Conservation (phyloP, 2,113 vertebrate species). For the Pteruthius melanotis region DNA sequence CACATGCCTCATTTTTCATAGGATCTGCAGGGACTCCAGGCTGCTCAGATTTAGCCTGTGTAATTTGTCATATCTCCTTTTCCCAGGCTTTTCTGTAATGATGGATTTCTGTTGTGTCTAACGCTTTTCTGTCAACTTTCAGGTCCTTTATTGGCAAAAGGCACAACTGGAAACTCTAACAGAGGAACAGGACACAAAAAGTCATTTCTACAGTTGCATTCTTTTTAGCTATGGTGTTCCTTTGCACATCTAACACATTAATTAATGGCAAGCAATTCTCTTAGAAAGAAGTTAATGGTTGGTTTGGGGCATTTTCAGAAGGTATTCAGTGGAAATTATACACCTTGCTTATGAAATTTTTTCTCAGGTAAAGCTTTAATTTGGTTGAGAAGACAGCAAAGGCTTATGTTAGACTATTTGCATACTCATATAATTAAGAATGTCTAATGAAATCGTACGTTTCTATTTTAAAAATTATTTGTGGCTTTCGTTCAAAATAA, state of each 20-base stretch:
- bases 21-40: neutral
- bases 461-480: neutral
- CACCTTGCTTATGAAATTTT: neutral
- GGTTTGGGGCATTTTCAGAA: neutral
- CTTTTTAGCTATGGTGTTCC: neutral
- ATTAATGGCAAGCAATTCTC: neutral
- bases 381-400: neutral
- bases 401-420: neutral
- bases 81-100: conserved; percentile 21
- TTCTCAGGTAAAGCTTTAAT: neutral
- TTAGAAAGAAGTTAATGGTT: neutral
- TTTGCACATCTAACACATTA: neutral
- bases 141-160: conserved; percentile 11
- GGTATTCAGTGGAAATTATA: neutral
- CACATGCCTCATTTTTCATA: neutral
- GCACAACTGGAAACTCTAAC: conserved; percentile 7
- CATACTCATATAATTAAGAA: neutral
- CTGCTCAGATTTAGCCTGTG: neutral
- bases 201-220: neutral
- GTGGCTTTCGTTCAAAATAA: neutral
- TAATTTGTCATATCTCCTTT: conserved; percentile 48
- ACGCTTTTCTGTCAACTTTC: neutral
- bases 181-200: neutral
- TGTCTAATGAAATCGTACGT: neutral
- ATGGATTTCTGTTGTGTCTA: neutral